Evolutionary conservation across 2,797 vertebrate genomes (phyloP), one percentile per base, ranked within the genome.

Genomic region (Pitangus sulphuratus): DNA sequence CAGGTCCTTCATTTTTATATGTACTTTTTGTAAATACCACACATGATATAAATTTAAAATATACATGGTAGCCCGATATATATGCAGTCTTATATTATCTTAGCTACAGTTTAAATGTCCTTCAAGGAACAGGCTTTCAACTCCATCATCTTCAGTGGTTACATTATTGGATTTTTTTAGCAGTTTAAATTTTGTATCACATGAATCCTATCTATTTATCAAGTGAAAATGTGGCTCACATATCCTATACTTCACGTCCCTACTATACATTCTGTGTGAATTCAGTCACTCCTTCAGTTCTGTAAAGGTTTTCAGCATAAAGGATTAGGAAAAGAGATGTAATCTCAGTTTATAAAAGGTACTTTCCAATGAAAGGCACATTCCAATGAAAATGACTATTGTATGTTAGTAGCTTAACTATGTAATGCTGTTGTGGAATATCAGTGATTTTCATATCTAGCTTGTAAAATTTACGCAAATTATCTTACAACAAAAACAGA

Each of bases 161-260:
- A 91, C 48, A 54, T 91, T 93, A 93, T 56, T 93, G 70, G 30
- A 72, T 94, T 90, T 82, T 87, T 95, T 93, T 76, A 93, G 48
- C 45, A 60, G 51, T 88, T 93, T 86, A 74, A 62, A 79, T 90
- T 95, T 91, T 76, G 79, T 92, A 58, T 91, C 90, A 86, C 69
- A 92, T 39, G 70, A 91, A 94, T 95, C 22, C 24, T 84, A 57
- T 79, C 89, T 95, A 91, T 91, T 94, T 19, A 88, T 95, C 83
- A 90, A 91, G 33, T 76, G 42, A 90, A 94, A 95, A 95, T 93
- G 70, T 65, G 85, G 50, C 69, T 90, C 40, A 66, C 37, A 11
- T 76, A 80, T 65, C 87, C 92, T 84, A 62, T 40, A 14, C 33
- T 94, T 96, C 93, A 93, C 58, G 44, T 86, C 5, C 2, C 26